These are phyloP conservation scores for Unio pictorum DNA, from an alignment of 2,888 invertebrate species.

Conservation along the genomic window DNA sequence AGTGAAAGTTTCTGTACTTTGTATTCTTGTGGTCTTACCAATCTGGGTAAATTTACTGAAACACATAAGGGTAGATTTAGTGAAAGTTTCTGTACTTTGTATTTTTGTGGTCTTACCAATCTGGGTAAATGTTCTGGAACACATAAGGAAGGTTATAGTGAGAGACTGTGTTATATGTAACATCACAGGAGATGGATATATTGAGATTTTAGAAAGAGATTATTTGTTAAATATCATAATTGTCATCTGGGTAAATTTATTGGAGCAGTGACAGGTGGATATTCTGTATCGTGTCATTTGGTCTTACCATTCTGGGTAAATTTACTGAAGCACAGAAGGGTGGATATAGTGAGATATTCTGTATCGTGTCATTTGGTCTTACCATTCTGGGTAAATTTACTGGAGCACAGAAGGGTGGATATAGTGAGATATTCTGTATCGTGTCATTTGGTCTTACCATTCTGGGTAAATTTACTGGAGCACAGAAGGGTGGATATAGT, in stretches of 20 bases:
- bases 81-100: slow-evolving; percentile 73
- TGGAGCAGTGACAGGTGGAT: slow-evolving; percentile 90
- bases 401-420: slow-evolving; percentile 90
- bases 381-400: slow-evolving; percentile 97
- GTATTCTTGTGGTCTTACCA: slow-evolving; percentile 73
- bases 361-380: slow-evolving; percentile 23
- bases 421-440: slow-evolving; percentile 83
- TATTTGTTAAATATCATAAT: slow-evolving; percentile 73
- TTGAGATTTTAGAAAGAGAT: slow-evolving; percentile 78
- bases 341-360: slow-evolving; percentile 86
- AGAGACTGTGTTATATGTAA: slow-evolving; percentile 79
- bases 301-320: slow-evolving; percentile 89
- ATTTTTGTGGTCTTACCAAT: slow-evolving; percentile 77
- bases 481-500: slow-evolving; percentile 87
- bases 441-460: slow-evolving; percentile 76
- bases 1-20: slow-evolving; percentile 74
- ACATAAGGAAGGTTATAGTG: slow-evolving; percentile 85
- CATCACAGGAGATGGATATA: slow-evolving; percentile 74
- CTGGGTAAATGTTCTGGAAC: slow-evolving; percentile 96
- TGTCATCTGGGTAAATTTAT: slow-evolving; percentile 93
- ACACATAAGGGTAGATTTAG: slow-evolving; percentile 87
- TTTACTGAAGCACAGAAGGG: slow-evolving; percentile 94
- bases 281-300: slow-evolving; percentile 72
- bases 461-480: slow-evolving; percentile 97
- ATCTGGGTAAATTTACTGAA: slow-evolving; percentile 97